Conservation (phyloP, 2,113 vertebrate species). For the Nannobrachium achirus region DNA sequence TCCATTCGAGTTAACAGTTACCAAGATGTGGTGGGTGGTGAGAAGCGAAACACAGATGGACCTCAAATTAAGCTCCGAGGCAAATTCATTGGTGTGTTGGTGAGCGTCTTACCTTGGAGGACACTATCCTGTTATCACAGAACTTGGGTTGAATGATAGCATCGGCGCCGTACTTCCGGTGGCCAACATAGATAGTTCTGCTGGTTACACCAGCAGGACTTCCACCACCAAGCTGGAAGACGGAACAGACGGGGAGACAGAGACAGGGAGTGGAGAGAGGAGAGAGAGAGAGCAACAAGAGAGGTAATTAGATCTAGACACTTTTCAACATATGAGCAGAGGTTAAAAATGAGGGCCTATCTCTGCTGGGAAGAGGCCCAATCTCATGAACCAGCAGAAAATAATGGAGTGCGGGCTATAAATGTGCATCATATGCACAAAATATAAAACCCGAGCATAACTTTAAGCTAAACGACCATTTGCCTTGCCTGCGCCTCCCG, state of each 20-base stretch:
- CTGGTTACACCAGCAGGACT: slow-evolving; percentile 81
- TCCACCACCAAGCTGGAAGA: slow-evolving; percentile 85
- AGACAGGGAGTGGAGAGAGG: background rate
- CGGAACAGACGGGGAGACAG: background rate
- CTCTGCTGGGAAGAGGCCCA: background rate
- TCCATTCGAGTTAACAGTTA: slow-evolving; percentile 40
- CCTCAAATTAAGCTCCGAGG: too few species aligned
- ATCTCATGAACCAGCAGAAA: slow-evolving; percentile 16
- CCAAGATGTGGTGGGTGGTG: too few species aligned
- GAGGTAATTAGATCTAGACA: background rate
- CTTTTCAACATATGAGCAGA: background rate
- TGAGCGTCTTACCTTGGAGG: slow-evolving; percentile 90
- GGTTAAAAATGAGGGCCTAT: background rate
- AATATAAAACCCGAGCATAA: slow-evolving; percentile 1
- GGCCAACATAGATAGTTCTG: slow-evolving; percentile 90
- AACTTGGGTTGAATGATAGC: slow-evolving; percentile 89
- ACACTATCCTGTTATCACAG: slow-evolving; percentile 96
- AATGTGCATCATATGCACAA: background rate
- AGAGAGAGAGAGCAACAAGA: background rate
- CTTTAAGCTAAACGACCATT: background rate
- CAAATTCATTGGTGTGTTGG: background rate
- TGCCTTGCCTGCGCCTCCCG: background rate
- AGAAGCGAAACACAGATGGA: too few species aligned
- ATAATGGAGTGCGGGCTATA: background rate
- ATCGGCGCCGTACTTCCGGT: slow-evolving; percentile 80